Conservation (phyloP, 2,888 invertebrate genomes). For the Drosophila paranaensis region DNA sequence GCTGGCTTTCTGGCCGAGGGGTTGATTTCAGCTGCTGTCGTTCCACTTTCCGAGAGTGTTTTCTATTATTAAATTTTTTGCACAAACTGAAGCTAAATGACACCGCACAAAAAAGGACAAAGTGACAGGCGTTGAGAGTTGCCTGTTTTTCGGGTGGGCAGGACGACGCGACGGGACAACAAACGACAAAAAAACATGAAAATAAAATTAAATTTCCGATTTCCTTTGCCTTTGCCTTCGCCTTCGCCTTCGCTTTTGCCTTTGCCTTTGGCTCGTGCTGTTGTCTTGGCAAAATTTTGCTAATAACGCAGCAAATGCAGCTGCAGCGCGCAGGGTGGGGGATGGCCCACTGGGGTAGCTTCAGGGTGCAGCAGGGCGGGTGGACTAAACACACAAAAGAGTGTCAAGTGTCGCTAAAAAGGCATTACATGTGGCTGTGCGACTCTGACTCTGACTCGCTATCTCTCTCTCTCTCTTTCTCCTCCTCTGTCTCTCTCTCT, state of each 20-base stretch:
- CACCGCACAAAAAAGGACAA: constrained; percentile 76
- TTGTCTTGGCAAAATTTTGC: constrained; percentile 68
- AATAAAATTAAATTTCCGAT: constrained; percentile 81
- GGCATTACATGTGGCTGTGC: constrained; percentile 62
- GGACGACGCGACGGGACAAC: constrained; percentile 17
- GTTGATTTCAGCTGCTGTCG: constrained; percentile 62
- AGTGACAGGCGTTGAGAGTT: constrained; percentile 56
- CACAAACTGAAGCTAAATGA: constrained; percentile 70
- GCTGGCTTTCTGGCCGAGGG: constrained; percentile 37
- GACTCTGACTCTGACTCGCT: background rate
- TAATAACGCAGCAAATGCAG: constrained; percentile 73
- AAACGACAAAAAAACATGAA: constrained; percentile 77
- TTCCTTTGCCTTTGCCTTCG: constrained; percentile 32
- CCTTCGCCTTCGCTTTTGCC: background rate
- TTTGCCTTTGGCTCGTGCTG: constrained; percentile 6
- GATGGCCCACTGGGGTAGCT: constrained; percentile 34
- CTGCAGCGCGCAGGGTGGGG: constrained; percentile 41
- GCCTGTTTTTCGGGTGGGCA: constrained; percentile 9
- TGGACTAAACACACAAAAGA: constrained; percentile 77
- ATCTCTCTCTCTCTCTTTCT: background rate
- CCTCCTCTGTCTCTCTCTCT: background rate
- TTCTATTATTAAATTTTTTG: constrained; percentile 79
- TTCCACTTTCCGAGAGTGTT: constrained; percentile 61
- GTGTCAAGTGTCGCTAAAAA: constrained; percentile 80
- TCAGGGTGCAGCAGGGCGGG: constrained; percentile 52